These are phyloP conservation scores for Anas georgica DNA, from an alignment of 2,797 vertebrate genomes.

Conservation along the genomic window DNA sequence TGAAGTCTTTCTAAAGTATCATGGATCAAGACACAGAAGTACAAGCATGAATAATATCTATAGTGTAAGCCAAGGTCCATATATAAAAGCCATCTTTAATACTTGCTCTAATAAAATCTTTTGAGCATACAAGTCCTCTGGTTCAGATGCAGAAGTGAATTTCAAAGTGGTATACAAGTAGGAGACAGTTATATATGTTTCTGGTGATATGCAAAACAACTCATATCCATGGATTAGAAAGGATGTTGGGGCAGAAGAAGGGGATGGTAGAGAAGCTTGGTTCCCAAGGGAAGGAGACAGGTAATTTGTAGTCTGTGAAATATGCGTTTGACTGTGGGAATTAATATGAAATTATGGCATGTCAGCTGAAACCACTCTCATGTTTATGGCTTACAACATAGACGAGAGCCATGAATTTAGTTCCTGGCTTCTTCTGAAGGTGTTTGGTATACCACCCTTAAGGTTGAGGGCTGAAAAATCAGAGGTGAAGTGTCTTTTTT, in stretches of 20 bases:
- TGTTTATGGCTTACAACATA: background rate
- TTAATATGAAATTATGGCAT: background rate
- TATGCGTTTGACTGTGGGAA: background rate
- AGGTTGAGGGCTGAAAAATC: background rate
- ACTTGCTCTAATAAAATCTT: background rate
- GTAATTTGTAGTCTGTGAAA: background rate
- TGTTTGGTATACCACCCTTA: background rate
- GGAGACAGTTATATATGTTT: background rate
- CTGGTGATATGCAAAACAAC: background rate
- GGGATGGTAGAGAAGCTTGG: background rate
- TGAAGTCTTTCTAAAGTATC: background rate
- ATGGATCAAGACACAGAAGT: background rate
- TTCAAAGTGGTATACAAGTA: background rate
- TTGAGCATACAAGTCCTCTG: background rate
- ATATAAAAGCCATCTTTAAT: background rate
- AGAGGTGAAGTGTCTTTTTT: background rate
- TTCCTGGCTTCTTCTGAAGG: background rate
- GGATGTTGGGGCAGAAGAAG: rapidly evolving
- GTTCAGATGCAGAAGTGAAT: background rate
- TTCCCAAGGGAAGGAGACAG: background rate
- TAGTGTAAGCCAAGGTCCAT: background rate
- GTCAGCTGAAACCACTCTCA: background rate
- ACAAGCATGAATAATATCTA: background rate
- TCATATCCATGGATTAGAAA: background rate
- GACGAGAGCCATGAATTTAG: background rate